Percentiles rank a stretch among this genome's conserved stretches.
phyloP scores from a whole-genome alignment of 2,888 invertebrate genomes.

The Lasius platythorax region DNA sequence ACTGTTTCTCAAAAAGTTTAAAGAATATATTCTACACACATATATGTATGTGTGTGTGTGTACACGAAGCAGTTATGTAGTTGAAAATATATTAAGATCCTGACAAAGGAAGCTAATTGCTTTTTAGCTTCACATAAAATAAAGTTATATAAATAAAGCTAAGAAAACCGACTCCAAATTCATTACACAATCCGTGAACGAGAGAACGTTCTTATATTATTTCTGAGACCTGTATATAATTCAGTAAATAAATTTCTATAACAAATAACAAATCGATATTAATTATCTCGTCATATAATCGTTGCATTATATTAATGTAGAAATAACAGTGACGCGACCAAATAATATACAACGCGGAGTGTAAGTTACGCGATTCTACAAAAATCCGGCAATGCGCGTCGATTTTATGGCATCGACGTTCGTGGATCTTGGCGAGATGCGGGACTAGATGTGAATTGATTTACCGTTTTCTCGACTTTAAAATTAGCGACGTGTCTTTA shows the following conservation, averaged over 20 bases:
- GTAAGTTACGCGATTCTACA: not conserved
- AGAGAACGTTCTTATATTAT: not conserved
- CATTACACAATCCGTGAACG: not conserved
- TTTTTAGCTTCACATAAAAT: not conserved
- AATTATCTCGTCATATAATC: slow-evolving; percentile 3
- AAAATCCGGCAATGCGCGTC: not conserved
- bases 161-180: not conserved
- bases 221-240: not conserved
- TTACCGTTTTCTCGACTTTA: slow-evolving; percentile 57
- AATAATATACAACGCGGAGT: slow-evolving; percentile 2
- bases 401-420: slow-evolving; percentile 38
- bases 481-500: slow-evolving; percentile 45
- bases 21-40: too few species aligned
- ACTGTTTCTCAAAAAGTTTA: too few species aligned
- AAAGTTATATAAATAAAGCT: not conserved
- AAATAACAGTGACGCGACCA: not conserved
- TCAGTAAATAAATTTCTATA: not conserved
- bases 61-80: too few species aligned
- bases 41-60: too few species aligned
- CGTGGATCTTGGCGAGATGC: slow-evolving; percentile 24
- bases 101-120: not conserved
- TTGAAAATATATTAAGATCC: not conserved
- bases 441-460: slow-evolving; percentile 52
- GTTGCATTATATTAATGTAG: not conserved
- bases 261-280: not conserved